Evolutionary conservation across 1,140 invertebrate species (phyloP).

Genomic region (Latrodectus geometricus): DNA sequence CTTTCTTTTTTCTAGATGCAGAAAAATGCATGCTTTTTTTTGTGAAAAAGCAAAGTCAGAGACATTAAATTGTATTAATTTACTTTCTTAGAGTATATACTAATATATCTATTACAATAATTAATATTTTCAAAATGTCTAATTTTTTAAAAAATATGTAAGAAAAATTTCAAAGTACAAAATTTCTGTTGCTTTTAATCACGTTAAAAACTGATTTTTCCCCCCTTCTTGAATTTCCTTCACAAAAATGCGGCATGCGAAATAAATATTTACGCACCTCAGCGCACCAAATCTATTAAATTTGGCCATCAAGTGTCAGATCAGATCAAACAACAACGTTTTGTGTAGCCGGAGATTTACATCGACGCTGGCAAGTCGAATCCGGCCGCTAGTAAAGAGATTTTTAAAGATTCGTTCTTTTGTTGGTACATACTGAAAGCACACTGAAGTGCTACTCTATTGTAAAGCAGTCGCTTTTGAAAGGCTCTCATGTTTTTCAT

Average conservation of each 20-base stretch:
- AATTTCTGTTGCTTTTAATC: neutral
- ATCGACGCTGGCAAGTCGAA: neutral
- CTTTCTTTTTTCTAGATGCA: too few relatives aligned
- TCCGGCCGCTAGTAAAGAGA: neutral
- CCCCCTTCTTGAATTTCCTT: neutral
- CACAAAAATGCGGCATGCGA: too few relatives aligned
- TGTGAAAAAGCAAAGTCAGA: too few relatives aligned
- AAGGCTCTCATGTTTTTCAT: constrained; percentile 51
- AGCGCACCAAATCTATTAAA: neutral
- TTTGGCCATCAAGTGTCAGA: constrained; percentile 7
- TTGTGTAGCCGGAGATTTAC: neutral
- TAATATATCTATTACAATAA: too few relatives aligned
- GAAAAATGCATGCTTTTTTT: too few relatives aligned
- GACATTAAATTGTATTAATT: too few relatives aligned
- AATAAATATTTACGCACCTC: neutral
- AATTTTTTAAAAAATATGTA: too few relatives aligned
- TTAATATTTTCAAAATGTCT: too few relatives aligned
- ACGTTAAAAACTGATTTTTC: neutral
- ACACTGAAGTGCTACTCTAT: neutral
- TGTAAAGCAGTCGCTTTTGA: constrained; percentile 28
- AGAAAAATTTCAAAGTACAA: too few relatives aligned
- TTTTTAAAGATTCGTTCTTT: neutral
- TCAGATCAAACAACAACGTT: constrained; percentile 5
- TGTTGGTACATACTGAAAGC: constrained; percentile 33
- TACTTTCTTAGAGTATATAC: too few relatives aligned